Conservation (phyloP, 2,888 invertebrate species). For the Alsophila aescularia region DNA sequence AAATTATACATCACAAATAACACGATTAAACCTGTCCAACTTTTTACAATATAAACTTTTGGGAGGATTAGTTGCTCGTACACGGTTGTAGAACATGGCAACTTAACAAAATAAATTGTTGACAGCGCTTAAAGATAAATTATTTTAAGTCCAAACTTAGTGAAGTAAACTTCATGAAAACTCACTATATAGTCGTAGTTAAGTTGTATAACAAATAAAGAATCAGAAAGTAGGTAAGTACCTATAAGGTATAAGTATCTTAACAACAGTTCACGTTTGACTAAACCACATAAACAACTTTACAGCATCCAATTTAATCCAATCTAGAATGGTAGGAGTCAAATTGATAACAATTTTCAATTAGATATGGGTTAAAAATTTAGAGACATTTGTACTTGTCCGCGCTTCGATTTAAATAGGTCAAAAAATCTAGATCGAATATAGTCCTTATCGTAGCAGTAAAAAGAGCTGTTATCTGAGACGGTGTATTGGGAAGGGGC, state of each 20-base stretch:
- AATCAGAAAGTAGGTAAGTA: background rate
- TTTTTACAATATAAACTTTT: constrained; percentile 27
- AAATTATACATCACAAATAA: constrained; percentile 36
- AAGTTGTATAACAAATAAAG: constrained; percentile 1
- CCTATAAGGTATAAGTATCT: background rate
- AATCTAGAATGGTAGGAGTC: constrained; percentile 25
- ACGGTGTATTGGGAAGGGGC: constrained; percentile 54
- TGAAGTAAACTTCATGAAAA: constrained; percentile 18
- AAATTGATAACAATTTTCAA: constrained; percentile 39
- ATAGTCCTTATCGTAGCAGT: constrained; percentile 66
- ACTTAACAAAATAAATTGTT: constrained; percentile 27
- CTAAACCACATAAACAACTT: constrained; percentile 4
- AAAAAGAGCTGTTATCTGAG: constrained; percentile 49
- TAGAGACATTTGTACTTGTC: constrained; percentile 38
- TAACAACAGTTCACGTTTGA: background rate
- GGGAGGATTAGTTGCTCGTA: constrained; percentile 26
- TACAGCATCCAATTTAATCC: constrained; percentile 27
- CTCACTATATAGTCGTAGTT: background rate
- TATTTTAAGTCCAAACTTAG: constrained; percentile 23
- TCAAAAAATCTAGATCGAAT: constrained; percentile 64
- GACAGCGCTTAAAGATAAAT: constrained; percentile 23
- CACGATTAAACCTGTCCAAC: constrained; percentile 32
- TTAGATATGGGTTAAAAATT: constrained; percentile 37
- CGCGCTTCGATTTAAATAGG: constrained; percentile 52
- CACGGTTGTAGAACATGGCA: constrained; percentile 25